Conservation (phyloP, 2,113 vertebrate genomes). For the Furnarius figulus region DNA sequence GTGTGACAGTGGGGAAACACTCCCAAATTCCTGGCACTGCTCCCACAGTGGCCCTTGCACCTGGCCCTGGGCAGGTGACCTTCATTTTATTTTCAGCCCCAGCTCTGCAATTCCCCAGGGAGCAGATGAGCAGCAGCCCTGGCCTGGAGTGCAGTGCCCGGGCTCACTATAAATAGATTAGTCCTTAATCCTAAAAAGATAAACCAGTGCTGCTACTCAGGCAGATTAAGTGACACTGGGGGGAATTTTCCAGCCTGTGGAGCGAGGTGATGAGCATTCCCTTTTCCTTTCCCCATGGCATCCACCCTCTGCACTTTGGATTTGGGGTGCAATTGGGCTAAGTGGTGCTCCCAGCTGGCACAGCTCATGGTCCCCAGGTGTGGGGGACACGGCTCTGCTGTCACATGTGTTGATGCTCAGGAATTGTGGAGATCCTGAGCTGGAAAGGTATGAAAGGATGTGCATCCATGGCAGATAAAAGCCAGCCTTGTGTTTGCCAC, state of each 20-base stretch:
- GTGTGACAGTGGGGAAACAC: neutral
- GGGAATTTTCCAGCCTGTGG: neutral
- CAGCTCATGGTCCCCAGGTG: rapidly evolving
- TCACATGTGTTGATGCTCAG: rapidly evolving
- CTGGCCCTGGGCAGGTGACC: neutral
- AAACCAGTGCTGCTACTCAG: neutral
- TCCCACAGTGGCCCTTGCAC: neutral
- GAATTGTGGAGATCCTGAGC: neutral
- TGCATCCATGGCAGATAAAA: neutral
- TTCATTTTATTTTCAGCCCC: neutral
- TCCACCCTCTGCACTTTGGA: neutral
- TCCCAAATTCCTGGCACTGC: neutral
- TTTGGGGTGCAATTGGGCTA: neutral
- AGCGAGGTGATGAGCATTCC: neutral
- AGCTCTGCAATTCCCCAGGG: neutral
- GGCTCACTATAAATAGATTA: neutral
- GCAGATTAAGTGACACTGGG: neutral
- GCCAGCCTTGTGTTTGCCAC: neutral
- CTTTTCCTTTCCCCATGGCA: neutral
- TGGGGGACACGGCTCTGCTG: neutral
- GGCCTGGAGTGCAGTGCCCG: neutral
- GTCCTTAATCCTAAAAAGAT: neutral
- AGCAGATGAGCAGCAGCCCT: neutral
- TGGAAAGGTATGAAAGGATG: neutral
- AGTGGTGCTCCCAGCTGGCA: neutral